Base-by-base conservation (phyloP, 2,888 invertebrate species). In the Hydrotaea diabolus region DNA sequence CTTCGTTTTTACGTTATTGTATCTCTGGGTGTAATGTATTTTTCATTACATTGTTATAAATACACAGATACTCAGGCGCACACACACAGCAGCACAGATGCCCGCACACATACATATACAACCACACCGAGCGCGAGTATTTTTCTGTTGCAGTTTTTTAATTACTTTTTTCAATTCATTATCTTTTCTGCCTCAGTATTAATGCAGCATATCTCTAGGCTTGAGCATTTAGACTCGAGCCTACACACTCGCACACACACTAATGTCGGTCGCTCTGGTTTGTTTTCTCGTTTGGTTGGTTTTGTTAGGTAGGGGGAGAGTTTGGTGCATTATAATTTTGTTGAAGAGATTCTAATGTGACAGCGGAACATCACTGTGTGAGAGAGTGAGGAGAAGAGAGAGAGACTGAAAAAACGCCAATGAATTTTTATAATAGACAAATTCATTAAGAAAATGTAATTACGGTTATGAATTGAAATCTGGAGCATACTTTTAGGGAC, bases 81-180 rank as follows among this genome's bases (percentile, higher is more conserved):
- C 31, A 9, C 39, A 39, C 9, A 17, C 55, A 71, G 19, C 55
- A 26, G 49, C 62, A 80, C 9, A 57, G 53, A 75, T 46, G 49
- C n/a, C n/a, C n/a, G n/a, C n/a, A n/a, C n/a, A n/a, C n/a, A n/a
- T n/a, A n/a, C n/a, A n/a, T n/a, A n/a, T n/a, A n/a, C 66, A 66
- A 49, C 59, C 55, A 80, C 81, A 82, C 57, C 66, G 8, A 19
- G 3, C 23, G 31, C 23, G 59, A 74, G 43, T 43, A 59, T 59
- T 57, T 74, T 43, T 82, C 79, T 86, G 77, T 85, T 85, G 83
- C 85, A 69, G 85, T 86, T 88, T 85, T 87, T 88, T 88, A 88
- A 88, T 88, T 88, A 88, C 88, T 88, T 88, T 88, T 88, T 88
- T 89, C 90, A 90, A 90, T 90, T 90, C 89, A 90, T 91, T 91